Evolutionary conservation across 2,113 vertebrate species (phyloP).

Genomic region (Sceloporus tristichus): DNA sequence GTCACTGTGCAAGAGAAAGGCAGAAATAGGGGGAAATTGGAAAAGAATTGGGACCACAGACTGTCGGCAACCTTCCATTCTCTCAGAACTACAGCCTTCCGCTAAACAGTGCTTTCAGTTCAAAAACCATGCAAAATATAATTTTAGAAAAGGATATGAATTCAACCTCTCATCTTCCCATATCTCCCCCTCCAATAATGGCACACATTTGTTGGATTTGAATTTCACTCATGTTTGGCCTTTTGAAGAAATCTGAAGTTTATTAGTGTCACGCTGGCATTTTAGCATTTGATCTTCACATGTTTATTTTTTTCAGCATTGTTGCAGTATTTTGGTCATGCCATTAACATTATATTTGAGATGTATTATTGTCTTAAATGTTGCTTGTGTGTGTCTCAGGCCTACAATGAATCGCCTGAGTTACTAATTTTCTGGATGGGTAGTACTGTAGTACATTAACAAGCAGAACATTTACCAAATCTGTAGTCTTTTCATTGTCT

Average conservation of each 20-base stretch:
- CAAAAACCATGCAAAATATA: no score
- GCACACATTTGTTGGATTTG: background rate
- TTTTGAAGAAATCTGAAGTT: background rate
- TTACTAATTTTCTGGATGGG: slow-evolving; percentile 26
- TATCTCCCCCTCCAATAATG: background rate
- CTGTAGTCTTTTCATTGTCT: slow-evolving; percentile 29
- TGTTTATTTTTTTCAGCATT: slow-evolving; percentile 16
- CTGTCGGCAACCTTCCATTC: no score
- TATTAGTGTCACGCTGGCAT: background rate
- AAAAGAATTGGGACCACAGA: no score
- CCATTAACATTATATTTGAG: slow-evolving; percentile 25
- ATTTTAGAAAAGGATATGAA: background rate
- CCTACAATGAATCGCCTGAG: slow-evolving; percentile 38
- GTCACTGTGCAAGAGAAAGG: no score
- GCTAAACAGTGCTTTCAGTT: background rate
- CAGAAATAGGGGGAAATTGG: no score
- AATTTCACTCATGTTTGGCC: background rate
- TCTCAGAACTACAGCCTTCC: background rate
- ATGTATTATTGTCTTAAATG: background rate
- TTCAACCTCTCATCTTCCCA: background rate
- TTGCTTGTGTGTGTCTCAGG: slow-evolving; percentile 45
- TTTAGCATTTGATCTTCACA: slow-evolving; percentile 42
- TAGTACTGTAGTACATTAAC: slow-evolving; percentile 17
- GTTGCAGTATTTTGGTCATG: slow-evolving; percentile 20
- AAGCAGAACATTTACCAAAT: slow-evolving; percentile 27